Evolutionary conservation across 1,140 invertebrate species (phyloP).

Genomic region (Megathymus violae): DNA sequence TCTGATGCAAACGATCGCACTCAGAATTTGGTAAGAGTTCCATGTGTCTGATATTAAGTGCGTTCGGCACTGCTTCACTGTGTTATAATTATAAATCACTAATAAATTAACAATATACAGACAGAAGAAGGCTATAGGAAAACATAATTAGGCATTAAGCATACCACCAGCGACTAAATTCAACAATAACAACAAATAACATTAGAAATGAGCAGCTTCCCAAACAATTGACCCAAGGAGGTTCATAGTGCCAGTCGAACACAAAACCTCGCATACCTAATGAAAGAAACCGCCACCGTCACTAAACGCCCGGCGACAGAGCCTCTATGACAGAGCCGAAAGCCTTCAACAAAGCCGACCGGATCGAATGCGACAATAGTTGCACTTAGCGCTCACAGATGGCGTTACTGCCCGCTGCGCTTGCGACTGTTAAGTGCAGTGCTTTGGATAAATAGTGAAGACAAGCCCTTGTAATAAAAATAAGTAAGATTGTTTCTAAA

Average conservation of each 20-base stretch:
- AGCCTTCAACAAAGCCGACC: conserved; percentile 42
- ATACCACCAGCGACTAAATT: conserved; percentile 24
- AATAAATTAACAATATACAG: too few species aligned
- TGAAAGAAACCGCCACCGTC: conserved; percentile 65
- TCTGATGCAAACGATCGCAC: too few species aligned
- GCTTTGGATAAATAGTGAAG: conserved; percentile 42
- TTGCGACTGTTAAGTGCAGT: conserved; percentile 45
- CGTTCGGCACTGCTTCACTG: too few species aligned
- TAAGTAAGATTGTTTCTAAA: too few species aligned
- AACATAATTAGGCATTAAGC: conserved; percentile 2
- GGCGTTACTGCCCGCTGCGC: conserved; percentile 77
- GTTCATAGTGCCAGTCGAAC: conserved; percentile 3
- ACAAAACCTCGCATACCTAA: conserved; percentile 71
- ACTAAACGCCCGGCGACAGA: conserved; percentile 68
- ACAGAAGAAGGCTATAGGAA: too few species aligned
- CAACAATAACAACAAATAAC: not conserved
- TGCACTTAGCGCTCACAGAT: conserved; percentile 73
- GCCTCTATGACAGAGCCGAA: conserved; percentile 32
- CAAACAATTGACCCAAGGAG: conserved; percentile 20
- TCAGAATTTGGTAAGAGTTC: too few species aligned
- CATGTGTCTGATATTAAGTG: too few species aligned
- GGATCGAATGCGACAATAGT: conserved; percentile 74
- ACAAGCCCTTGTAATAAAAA: too few species aligned
- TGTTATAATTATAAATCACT: too few species aligned
- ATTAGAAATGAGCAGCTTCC: conserved; percentile 8